phyloP scores from a whole-genome alignment of 2,113 vertebrate species.

The Motacilla alba region DNA sequence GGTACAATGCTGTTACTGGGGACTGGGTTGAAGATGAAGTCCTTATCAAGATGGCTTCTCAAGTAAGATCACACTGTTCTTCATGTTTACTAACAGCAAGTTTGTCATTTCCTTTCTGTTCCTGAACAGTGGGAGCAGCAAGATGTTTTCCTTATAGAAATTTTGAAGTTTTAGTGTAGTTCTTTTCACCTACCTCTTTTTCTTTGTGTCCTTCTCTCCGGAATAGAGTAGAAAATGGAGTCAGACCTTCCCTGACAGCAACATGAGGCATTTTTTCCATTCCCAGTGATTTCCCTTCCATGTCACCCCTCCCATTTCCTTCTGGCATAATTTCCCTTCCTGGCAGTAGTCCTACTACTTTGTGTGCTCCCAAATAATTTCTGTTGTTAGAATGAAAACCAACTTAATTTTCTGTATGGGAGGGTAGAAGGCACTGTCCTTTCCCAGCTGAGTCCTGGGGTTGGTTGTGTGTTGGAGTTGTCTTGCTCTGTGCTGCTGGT shows the following conservation, averaged over 20 bases:
- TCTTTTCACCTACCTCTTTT: neutral
- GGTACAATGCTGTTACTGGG: slow-evolving; percentile 91
- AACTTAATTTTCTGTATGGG: neutral
- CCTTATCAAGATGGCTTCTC: slow-evolving; percentile 90
- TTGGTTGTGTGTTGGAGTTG: neutral
- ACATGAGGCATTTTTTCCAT: neutral
- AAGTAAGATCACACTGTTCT: slow-evolving; percentile 74
- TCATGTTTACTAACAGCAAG: neutral
- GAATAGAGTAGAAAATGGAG: neutral
- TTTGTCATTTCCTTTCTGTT: neutral
- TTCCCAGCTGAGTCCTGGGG: neutral
- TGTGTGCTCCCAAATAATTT: neutral
- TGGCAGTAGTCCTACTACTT: neutral
- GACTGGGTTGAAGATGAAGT: slow-evolving; percentile 90
- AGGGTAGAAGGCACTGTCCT: neutral
- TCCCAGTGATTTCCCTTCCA: neutral
- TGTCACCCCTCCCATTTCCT: neutral
- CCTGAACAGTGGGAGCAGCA: neutral
- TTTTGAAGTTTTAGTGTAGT: neutral
- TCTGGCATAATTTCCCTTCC: neutral
- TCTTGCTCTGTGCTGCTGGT: neutral
- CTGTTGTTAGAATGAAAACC: neutral
- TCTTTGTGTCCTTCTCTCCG: neutral
- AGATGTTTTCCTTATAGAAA: neutral
- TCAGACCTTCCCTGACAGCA: neutral